These are phyloP conservation scores for Ferdinandea cuprea DNA, from an alignment of 2,888 invertebrate species.

Conservation along the genomic window DNA sequence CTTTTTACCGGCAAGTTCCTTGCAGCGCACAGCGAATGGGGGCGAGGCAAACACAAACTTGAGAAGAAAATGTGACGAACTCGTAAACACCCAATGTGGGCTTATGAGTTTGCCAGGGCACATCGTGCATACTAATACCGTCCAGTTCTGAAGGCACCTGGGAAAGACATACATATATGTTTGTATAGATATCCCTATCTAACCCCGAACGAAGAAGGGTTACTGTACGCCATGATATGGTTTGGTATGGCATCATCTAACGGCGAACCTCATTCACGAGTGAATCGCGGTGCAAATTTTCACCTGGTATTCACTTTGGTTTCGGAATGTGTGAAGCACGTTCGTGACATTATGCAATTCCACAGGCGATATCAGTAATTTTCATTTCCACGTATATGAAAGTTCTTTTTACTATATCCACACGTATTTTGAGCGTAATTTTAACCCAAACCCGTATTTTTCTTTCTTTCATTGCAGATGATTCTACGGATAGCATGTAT, in stretches of 20 bases:
- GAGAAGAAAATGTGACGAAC: constrained; percentile 70
- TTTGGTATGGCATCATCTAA: constrained; percentile 30
- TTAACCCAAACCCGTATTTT: constrained; percentile 35
- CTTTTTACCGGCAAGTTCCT: constrained; percentile 11
- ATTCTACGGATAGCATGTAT: constrained; percentile 77
- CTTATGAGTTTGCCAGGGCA: constrained; percentile 76
- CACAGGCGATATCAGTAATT: constrained; percentile 57
- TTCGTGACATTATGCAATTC: constrained; percentile 69
- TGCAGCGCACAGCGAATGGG: neutral
- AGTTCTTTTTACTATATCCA: constrained; percentile 26
- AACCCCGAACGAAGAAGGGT: constrained; percentile 19
- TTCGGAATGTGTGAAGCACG: constrained; percentile 44
- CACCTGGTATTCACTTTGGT: constrained; percentile 37
- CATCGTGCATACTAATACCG: constrained; percentile 77
- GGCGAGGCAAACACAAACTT: constrained; percentile 21
- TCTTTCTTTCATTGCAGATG: constrained; percentile 72
- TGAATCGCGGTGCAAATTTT: constrained; percentile 53
- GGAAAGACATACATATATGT: constrained; percentile 60
- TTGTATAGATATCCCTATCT: no score
- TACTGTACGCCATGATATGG: constrained; percentile 7
- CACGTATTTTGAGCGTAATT: constrained; percentile 55
- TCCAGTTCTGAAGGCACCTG: constrained; percentile 65
- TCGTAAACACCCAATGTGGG: constrained; percentile 78
- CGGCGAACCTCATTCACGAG: constrained; percentile 46
- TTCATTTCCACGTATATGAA: constrained; percentile 38